These are phyloP conservation scores for Meleagris gallopavo DNA, from an alignment of 2,113 vertebrate species.

Conservation along the genomic window DNA sequence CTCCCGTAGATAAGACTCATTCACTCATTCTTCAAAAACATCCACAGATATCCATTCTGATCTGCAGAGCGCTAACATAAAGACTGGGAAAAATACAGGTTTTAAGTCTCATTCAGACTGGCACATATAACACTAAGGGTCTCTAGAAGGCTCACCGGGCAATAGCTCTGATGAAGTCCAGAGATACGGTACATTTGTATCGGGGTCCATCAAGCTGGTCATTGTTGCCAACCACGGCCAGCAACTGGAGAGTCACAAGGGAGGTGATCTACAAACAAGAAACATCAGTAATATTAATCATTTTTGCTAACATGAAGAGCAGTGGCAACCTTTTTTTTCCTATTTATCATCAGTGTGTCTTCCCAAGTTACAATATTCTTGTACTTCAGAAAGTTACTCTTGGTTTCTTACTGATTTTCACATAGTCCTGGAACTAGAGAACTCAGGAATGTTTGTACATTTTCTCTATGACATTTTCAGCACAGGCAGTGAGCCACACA, in stretches of 20 bases:
- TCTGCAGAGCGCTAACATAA: neutral
- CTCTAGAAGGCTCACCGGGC: slow-evolving; percentile 83
- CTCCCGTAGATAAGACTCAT: neutral
- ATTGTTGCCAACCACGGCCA: slow-evolving; percentile 88
- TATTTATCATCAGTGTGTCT: neutral
- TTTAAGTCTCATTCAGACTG: slow-evolving; percentile 37
- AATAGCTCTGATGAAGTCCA: slow-evolving; percentile 93
- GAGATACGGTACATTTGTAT: slow-evolving; percentile 93
- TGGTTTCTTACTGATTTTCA: neutral
- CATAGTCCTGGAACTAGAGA: neutral
- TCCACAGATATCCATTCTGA: slow-evolving; percentile 19
- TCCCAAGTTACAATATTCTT: neutral
- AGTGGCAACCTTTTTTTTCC: neutral
- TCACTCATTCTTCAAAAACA: slow-evolving; percentile 3
- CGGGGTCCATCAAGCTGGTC: slow-evolving; percentile 95
- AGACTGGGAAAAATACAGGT: slow-evolving; percentile 7
- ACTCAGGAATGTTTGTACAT: neutral
- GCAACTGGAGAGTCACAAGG: slow-evolving; percentile 92
- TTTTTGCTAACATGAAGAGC: neutral
- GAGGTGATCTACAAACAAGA: slow-evolving; percentile 88
- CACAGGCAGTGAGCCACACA: neutral
- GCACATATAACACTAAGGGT: neutral
- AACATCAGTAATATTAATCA: neutral
- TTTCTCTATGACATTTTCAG: neutral
- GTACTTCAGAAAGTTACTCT: neutral